Percentiles rank a stretch among this genome's conserved stretches.
These are phyloP conservation scores for Leucophenga maculata DNA, from an alignment of 2,888 invertebrate genomes.

Conservation along the genomic window DNA sequence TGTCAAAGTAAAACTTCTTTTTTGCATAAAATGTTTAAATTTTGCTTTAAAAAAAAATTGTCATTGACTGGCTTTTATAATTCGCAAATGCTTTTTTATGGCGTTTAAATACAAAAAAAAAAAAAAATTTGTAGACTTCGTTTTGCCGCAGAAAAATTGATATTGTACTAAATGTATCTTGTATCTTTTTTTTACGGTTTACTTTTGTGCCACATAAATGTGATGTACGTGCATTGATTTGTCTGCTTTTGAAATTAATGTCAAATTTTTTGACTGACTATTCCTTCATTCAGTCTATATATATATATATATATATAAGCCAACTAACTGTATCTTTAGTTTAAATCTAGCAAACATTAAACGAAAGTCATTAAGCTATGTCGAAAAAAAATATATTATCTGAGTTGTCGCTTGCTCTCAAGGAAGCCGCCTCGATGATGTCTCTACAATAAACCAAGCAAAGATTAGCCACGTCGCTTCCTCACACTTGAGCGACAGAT, in stretches of 20 bases:
- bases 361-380: not conserved
- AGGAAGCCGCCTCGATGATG: not conserved
- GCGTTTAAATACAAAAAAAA: not conserved
- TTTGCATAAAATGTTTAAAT: too few relatives aligned
- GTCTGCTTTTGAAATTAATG: too few relatives aligned
- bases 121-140: too few relatives aligned
- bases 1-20: not conserved
- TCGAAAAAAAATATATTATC: not conserved
- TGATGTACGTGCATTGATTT: too few relatives aligned
- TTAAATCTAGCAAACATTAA: not conserved
- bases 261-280: not conserved
- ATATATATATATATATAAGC: not conserved
- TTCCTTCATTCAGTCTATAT: not conserved
- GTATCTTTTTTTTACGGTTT: not conserved
- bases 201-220: too few relatives aligned
- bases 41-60: too few relatives aligned
- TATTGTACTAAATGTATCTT: not conserved
- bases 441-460: not conserved
- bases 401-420: too few relatives aligned
- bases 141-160: not conserved
- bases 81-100: too few relatives aligned
- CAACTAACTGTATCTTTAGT: constrained; percentile 3
- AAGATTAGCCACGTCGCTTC: constrained; percentile 17
- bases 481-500: not conserved
- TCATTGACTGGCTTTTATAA: too few relatives aligned